These are phyloP conservation scores for Nanger granti DNA, from an alignment of 2,113 vertebrate genomes.

Conservation along the genomic window DNA sequence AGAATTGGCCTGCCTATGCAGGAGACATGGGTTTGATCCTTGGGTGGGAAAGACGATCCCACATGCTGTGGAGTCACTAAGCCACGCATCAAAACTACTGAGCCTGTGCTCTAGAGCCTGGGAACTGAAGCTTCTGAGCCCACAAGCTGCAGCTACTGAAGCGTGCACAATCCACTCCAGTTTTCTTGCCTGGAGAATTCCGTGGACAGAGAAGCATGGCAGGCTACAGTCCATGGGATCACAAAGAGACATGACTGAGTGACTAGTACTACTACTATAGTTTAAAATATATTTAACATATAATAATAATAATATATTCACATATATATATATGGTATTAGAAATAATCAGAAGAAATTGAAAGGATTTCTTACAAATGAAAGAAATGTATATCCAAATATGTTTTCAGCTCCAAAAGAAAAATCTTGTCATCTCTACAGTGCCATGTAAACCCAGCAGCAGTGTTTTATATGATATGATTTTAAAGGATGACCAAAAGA, in stretches of 20 bases:
- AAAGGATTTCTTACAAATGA: neutral
- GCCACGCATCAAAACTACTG: neutral
- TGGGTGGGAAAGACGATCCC: neutral
- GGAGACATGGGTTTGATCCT: neutral
- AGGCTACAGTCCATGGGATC: neutral
- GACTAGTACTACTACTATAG: neutral
- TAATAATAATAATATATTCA: neutral
- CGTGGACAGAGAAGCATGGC: neutral
- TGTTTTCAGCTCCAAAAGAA: neutral
- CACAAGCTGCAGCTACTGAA: neutral
- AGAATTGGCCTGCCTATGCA: neutral
- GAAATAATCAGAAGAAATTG: neutral
- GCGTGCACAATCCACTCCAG: neutral
- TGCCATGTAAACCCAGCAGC: neutral
- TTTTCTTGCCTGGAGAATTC: neutral
- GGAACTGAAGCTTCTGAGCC: neutral
- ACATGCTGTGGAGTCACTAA: neutral
- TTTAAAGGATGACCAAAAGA: neutral
- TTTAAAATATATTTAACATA: neutral
- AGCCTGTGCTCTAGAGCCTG: neutral
- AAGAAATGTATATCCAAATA: neutral
- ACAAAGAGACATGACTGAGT: neutral
- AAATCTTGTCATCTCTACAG: neutral
- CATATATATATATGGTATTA: neutral
- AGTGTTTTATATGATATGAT: neutral